Base-by-base conservation (phyloP, 2,797 vertebrate species). In the Chromobotia macracanthus region DNA sequence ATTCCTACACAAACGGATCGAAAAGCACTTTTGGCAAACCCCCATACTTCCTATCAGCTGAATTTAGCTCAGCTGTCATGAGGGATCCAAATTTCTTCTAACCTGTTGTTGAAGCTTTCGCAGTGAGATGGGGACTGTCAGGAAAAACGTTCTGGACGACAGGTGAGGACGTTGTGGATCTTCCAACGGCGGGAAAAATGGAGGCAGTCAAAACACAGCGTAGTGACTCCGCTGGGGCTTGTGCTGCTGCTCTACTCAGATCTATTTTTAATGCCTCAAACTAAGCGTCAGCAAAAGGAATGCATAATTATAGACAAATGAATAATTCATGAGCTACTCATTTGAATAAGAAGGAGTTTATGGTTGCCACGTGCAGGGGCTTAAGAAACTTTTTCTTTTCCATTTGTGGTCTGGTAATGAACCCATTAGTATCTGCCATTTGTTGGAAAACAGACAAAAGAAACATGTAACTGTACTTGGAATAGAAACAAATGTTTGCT, bases 201-300 rank as follows among this genome's bases (percentile, higher is more conserved):
- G 41, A 70, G 56, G 55, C 81, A 79, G 85, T 84, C 85, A 82
- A 77, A 86, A 82, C 72, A 77, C 60, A 64, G 64, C 70, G 56
- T 21, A 41, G 64, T 61, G 74, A 60, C 21, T 75, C 65, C 28
- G 51, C 12, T 28, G 56, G 68, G 81, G 75, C 75, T 61, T 21
- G 70, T 53, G 51, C 74, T 50, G 67, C 79, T 50, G 61, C 58
- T 64, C 55, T 31, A 46, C 82, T 87, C 83, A 82, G 83, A 87
- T 85, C 83, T 85, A 83, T 85, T 85, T 84, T 85, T 87, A 87
- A 87, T 85, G 79, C 50, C 53, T 71, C 80, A 61, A 82, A 79
- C 76, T 69, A 79, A 74, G 80, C 51, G 77, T 84, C 83, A 87
- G 86, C 84, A 82, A 84, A 84, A 83, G 71, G 79, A 84, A 84